Conservation (phyloP, 2,113 vertebrate genomes). For the Epinephelus cyanopodus region DNA sequence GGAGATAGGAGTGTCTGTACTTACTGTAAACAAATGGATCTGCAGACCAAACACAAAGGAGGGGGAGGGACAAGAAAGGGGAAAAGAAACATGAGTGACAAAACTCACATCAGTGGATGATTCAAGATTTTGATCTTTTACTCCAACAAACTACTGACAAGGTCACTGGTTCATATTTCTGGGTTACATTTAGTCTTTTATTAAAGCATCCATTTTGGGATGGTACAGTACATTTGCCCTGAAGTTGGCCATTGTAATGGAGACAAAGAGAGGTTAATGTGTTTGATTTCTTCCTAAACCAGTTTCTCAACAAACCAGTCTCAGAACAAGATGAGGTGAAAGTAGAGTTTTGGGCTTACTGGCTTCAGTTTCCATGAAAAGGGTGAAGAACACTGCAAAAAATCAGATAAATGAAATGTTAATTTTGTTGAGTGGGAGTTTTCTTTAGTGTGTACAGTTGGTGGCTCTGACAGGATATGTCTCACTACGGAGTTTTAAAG, state of each 20-base stretch:
- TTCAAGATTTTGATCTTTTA: background rate
- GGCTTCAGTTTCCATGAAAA: constrained; percentile 84
- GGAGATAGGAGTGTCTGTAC: constrained; percentile 46
- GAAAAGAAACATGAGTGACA: background rate
- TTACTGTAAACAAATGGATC: constrained; percentile 87
- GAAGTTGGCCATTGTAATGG: background rate
- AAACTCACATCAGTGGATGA: background rate
- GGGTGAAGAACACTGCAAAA: constrained; percentile 74
- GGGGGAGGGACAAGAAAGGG: background rate
- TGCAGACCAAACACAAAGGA: constrained; percentile 47
- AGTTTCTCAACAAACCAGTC: constrained; percentile 31
- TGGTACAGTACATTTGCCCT: background rate
- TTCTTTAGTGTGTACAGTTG: background rate
- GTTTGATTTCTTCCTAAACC: constrained; percentile 22
- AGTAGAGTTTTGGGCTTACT: constrained; percentile 73
- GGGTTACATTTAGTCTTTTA: background rate
- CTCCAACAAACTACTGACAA: background rate
- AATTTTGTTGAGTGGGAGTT: background rate
- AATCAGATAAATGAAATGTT: constrained; percentile 27
- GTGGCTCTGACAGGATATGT: no score
- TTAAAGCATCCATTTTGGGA: background rate
- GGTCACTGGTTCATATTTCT: background rate
- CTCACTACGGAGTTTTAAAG: background rate
- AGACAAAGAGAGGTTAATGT: background rate
- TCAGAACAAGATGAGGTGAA: background rate